Evolutionary conservation across 2,888 invertebrate species (phyloP), one percentile per base, ranked within the genome.

Genomic region (Amblyteles armatorius): DNA sequence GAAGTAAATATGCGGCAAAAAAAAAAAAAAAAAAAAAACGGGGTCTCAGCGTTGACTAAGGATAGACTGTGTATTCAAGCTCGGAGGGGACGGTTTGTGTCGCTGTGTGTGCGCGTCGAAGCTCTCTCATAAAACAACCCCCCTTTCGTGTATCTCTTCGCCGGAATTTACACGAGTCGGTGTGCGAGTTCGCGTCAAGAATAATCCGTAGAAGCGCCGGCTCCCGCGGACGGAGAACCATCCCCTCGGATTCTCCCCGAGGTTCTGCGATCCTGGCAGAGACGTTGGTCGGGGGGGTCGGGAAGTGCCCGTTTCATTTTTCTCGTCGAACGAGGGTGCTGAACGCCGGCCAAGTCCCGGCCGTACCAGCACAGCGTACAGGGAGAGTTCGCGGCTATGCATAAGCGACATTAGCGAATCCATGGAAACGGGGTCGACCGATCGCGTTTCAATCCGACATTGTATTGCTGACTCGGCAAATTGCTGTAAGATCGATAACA

Each of bases 291-390:
- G 1, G 55, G 7, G 7, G 19, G 3, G 55, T 50, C 22, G 19
- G 36, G 11, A 26, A 33, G 69, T 50, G 50, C 11, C 55, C 52
- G 33, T 52, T 71, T 71, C 36, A 71, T 71, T 55, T 71, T 71
- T 55, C 36, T 11, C 19, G 55, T 55, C 36, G 52, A 55, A 55
- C 71, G 71, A 71, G 55, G 52, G 33, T 36, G 19, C 13, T 19
- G 71, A 55, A 36, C 19, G 33, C 33, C 7, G 33, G 52, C 33
- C 71, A 48, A 68, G 22, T 68, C 26, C 29, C 48, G 6, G 3
- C 55, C 0, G 19, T 22, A 55, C 9, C 0, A 7, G 22, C 22
- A 55, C 11, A 55, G 22, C 9, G 6, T 55, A 2, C 22, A 22
- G 52, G 16, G 19, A 52, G n/a, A 9, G 29, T 7, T 29, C 33